Base-by-base conservation (phyloP, 2,888 invertebrate genomes). In the Trissonchulus latispiculum region DNA sequence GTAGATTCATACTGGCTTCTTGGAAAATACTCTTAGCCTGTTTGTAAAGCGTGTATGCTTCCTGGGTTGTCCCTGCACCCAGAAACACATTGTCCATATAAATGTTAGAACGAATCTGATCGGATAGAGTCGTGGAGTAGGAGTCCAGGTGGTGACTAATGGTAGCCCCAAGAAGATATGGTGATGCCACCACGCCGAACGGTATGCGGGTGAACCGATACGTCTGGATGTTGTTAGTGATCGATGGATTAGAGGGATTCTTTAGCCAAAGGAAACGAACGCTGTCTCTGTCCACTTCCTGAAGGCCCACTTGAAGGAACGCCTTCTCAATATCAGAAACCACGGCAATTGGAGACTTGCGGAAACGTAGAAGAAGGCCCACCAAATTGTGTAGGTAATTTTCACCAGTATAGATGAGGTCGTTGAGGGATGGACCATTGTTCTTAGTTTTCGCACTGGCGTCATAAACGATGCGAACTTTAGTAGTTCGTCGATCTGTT, bases 301-400 rank as follows among this genome's bases (percentile, higher is more conserved):
- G 66, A 1, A 79, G 61, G 1, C 36, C 37, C 0, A 79, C 66
- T 36, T 74, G 74, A 29, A 77, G 77, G 72, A 79, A 79, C 0
- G 79, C 79, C 64, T 77, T 79, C 48, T 76, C 76, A 29, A 78
- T 75, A 69, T 78, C 78, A 1, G 73, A 28, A 18, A 68, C 32
- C 8, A 28, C 36, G 33, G 32, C 69, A 68, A 68, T 32, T 32
- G 3, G 3, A 8, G 23, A 8, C 3, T 15, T 3, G 2, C 69
- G 69, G 28, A 68, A 68, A 15, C 69, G 69, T 8, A 68, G 3
- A 2, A 29, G 28, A 18, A 32, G 33, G 28, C 69, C 35, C 3
- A 29, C n/a, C 33, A 68, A 68, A 8, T 68, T 36, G 3, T 68
- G 8, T 2, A 68, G 8, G 29, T 31, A 33, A n/a, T 33, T 31